Conservation (phyloP, 2,888 invertebrate genomes). For the Xestia ashworthii region DNA sequence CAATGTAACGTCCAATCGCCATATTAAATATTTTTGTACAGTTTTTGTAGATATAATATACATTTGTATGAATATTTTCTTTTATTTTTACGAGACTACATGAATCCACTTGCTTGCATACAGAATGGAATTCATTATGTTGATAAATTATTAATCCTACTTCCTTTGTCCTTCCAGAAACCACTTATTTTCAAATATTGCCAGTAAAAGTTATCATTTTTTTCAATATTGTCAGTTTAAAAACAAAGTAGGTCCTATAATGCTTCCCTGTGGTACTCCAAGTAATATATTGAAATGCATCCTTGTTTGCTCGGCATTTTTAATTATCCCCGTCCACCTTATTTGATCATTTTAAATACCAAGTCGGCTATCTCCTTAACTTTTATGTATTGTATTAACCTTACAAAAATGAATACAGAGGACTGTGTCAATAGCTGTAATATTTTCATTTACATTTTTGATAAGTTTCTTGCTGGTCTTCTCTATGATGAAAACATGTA, state of each 20-base stretch:
- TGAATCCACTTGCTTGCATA: background rate
- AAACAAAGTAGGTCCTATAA: constrained; percentile 2
- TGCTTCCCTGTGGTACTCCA: background rate
- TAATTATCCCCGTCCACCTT: too few relatives aligned
- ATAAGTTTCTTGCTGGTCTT: background rate
- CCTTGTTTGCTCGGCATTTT: background rate
- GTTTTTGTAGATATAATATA: constrained; percentile 69
- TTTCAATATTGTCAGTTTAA: background rate
- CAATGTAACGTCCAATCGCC: constrained; percentile 79
- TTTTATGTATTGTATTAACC: background rate
- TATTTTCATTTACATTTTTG: background rate
- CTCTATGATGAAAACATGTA: background rate
- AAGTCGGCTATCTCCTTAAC: background rate
- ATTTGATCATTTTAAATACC: background rate
- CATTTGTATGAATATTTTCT: constrained; percentile 66
- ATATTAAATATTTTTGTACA: constrained; percentile 82
- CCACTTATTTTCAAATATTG: background rate
- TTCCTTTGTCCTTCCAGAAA: background rate
- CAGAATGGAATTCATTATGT: background rate
- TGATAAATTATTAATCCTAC: background rate
- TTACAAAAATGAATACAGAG: background rate
- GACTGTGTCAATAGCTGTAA: constrained; percentile 3
- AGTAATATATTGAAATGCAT: background rate
- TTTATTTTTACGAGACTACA: constrained; percentile 8
- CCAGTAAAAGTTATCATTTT: background rate